These are phyloP conservation scores for Leptopilina clavipes DNA, from an alignment of 1,140 invertebrate species.

Conservation along the genomic window DNA sequence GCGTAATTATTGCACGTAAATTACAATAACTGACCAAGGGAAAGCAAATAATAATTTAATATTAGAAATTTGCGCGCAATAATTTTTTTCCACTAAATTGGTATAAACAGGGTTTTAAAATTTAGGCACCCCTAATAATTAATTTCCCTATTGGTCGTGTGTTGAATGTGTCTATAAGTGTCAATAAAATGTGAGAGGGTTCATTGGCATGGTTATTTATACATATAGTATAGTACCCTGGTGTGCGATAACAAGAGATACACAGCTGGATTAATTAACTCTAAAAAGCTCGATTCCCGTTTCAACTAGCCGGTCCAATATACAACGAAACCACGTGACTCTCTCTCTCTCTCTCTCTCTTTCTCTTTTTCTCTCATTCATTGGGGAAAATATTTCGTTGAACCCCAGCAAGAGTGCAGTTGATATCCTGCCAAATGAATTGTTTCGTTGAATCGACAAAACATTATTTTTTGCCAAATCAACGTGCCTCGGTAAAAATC, in stretches of 20 bases:
- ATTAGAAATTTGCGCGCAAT: too few species aligned
- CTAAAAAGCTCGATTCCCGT: conserved; percentile 30
- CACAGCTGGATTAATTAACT: conserved; percentile 60
- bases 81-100: too few species aligned
- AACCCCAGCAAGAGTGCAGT: neutral
- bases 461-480: conserved; percentile 1
- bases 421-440: conserved; percentile 18
- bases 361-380: neutral
- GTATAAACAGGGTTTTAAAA: neutral
- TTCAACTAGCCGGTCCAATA: conserved; percentile 9
- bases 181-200: conserved; percentile 21
- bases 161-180: conserved; percentile 3
- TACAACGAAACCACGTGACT: neutral
- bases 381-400: conserved; percentile 8
- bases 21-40: conserved; percentile 1
- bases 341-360: neutral
- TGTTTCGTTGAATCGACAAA: conserved; percentile 22
- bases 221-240: conserved; percentile 49
- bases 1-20: conserved; percentile 48
- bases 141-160: neutral
- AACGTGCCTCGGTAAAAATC: neutral
- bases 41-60: too few species aligned
- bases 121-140: neutral
- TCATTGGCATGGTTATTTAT: conserved; percentile 57
- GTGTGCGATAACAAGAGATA: conserved; percentile 57